A percentile compares a stretch with the other conserved stretches of the same genome.
Conservation (phyloP, 1,140 invertebrate species). For the Musca domestica region DNA sequence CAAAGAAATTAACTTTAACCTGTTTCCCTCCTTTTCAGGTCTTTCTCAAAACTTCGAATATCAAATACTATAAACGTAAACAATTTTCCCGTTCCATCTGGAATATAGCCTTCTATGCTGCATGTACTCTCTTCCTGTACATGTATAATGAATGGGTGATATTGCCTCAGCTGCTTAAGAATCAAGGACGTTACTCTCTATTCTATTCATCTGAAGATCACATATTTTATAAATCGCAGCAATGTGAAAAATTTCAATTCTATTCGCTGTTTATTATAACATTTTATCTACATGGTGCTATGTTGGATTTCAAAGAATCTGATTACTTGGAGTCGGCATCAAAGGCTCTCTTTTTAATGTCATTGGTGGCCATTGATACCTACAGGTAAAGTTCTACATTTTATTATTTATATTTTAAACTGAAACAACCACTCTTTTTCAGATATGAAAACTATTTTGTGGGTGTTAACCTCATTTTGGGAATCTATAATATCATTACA, state of each 20-base stretch:
- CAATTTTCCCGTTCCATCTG: constrained; percentile 49
- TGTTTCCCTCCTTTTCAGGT: constrained; percentile 33
- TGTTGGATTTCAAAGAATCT: constrained; percentile 48
- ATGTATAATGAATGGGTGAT: constrained; percentile 52
- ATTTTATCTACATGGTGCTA: constrained; percentile 47
- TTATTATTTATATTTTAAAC: background rate
- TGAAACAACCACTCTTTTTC: background rate
- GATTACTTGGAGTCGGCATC: constrained; percentile 47
- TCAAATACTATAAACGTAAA: constrained; percentile 49
- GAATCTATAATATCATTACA: constrained; percentile 46
- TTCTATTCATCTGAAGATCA: constrained; percentile 50
- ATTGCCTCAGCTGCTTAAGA: constrained; percentile 47
- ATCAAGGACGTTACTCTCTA: constrained; percentile 45
- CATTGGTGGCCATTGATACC: constrained; percentile 44
- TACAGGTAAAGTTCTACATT: constrained; percentile 35
- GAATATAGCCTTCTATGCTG: constrained; percentile 50
- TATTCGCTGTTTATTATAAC: constrained; percentile 51
- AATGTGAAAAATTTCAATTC: constrained; percentile 49
- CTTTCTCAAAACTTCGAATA: constrained; percentile 46
- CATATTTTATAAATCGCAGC: constrained; percentile 49
- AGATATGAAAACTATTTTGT: constrained; percentile 53
- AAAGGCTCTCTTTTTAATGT: constrained; percentile 43
- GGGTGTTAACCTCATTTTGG: constrained; percentile 45
- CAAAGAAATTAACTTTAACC: background rate
- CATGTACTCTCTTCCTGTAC: constrained; percentile 44